A percentile compares a stretch with the other conserved stretches of the same genome.
These are phyloP conservation scores for Phyto melanocephala DNA, from an alignment of 2,888 invertebrate species.

Conservation along the genomic window DNA sequence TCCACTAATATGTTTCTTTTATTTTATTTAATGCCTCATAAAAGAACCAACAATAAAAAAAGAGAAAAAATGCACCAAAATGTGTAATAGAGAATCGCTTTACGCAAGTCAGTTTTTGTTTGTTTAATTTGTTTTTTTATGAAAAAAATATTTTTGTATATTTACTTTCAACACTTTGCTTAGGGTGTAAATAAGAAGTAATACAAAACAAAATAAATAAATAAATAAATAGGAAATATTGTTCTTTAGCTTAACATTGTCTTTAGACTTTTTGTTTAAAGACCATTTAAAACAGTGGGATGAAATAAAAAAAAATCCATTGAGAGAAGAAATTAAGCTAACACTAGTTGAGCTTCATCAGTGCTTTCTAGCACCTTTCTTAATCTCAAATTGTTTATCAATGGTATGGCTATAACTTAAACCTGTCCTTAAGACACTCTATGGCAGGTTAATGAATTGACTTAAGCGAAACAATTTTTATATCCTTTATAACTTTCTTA, in stretches of 20 bases:
- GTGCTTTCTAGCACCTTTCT: too few species aligned
- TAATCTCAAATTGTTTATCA: too few species aligned
- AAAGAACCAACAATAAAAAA: conserved; percentile 4
- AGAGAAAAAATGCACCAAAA: conserved; percentile 6
- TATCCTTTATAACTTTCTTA: too few species aligned
- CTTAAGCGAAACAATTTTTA: too few species aligned
- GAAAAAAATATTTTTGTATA: conserved; percentile 19
- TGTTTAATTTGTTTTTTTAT: not conserved
- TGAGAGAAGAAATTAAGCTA: too few species aligned
- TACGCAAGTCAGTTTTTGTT: conserved; percentile 4
- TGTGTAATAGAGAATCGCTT: not conserved
- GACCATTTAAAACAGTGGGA: not conserved
- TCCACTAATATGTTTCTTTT: not conserved
- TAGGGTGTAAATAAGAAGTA: conserved; percentile 53
- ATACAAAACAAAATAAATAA: conserved; percentile 6
- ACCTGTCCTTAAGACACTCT: too few species aligned
- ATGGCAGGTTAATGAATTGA: too few species aligned
- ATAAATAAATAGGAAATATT: conserved; percentile 8
- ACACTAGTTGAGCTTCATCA: too few species aligned
- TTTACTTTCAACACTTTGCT: conserved; percentile 53
- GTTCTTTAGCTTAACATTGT: not conserved
- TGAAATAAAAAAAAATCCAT: not conserved
- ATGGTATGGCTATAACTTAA: too few species aligned
- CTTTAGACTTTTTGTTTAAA: not conserved
- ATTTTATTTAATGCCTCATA: not conserved